Base-by-base conservation (phyloP, 2,888 invertebrate genomes). In the Agonum fuliginosum region DNA sequence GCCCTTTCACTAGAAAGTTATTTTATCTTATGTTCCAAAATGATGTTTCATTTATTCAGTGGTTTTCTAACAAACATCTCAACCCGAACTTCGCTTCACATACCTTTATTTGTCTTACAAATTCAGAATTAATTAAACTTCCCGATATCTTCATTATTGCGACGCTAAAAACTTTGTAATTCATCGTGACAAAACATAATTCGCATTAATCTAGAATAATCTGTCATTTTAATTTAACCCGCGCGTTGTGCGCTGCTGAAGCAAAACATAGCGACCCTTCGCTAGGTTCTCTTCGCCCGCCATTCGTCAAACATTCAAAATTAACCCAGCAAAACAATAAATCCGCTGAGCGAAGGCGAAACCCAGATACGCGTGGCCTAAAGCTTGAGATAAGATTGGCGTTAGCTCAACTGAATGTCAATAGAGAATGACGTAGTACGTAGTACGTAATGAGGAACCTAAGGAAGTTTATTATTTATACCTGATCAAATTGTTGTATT, bases 241-340 rank as follows among this genome's bases (percentile, higher is more conserved):
- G 30, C 30, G 34, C 48, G 30, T 30, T 12, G 30, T 17, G 30
- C 30, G 34, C 48, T 3, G 48, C 48, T 5, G 30, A 1, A 30
- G 27, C 58, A 62, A 62, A 62, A 62, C 27, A 62, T 30, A 30
- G 27, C 30, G 14, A 54, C 58, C 54, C 54, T 54, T 54, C 54
- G 30, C 58, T 14, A 6, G 14, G 46, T n/a, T n/a, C n/a, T n/a
- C 30, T 24, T 24, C 1, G 12, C 30, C 58, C 58, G 51, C 34
- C 58, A 72, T 72, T 54, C 72, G 37, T 72, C 72, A 54, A 72
- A 72, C 72, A 72, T 54, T 72, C 54, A 51, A 51, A 72, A 72
- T 54, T 51, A 72, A 37, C 54, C 54, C 12, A 14, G 37, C 41
- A 72, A 72, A 72, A 72, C 54, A 72, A 72, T 72, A 72, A 69